Evolutionary conservation across 2,888 invertebrate species (phyloP), one percentile per base, ranked within the genome.

Genomic region (Rotaria socialis): DNA sequence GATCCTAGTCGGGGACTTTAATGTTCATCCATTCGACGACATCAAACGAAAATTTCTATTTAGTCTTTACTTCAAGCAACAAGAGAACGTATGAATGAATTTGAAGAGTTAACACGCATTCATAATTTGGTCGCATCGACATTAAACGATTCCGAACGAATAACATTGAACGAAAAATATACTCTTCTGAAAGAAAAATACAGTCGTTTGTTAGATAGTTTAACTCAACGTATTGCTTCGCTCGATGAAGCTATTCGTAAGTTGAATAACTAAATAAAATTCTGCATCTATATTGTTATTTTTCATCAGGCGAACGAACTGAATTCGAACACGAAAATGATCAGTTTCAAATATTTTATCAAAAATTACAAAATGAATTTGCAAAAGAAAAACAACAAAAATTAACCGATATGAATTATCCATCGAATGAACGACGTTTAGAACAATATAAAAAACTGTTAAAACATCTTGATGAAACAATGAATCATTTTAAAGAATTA

Each of bases 351-450:
- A 11, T n/a, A 80, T 14, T 47, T 47, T 47, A 80, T 80, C 24
- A 47, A 80, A 47, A 80, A 47, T 47, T 80, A 47, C 47, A 80
- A n/a, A n/a, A 43, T 80, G 80, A 80, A 80, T 80, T 80, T n/a
- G 10, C 3, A 14, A 43, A 47, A n/a, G 14, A 24, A 19, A 43
- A 80, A 80, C 24, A 80, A 19, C 47, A 47, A 80, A 41, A 47
- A 24, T 10, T 47, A 24, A 43, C 10, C 47, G 47, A 47, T 43
- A 14, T 24, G 24, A 47, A 80, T 47, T 47, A 14, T 80, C 80
- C 43, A 47, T 47, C 80, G 4, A 80, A 4, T 80, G 80, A 80
- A 24, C 22, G 47, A 47, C 80, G 80, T 80, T 11, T 47, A n/a
- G 80, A 80, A n/a, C 24, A 47, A 14, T 80, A 16, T n/a, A 80